These are phyloP conservation scores for Drosophila nigromelanica DNA, from an alignment of 1,140 invertebrate species.

Conservation along the genomic window DNA sequence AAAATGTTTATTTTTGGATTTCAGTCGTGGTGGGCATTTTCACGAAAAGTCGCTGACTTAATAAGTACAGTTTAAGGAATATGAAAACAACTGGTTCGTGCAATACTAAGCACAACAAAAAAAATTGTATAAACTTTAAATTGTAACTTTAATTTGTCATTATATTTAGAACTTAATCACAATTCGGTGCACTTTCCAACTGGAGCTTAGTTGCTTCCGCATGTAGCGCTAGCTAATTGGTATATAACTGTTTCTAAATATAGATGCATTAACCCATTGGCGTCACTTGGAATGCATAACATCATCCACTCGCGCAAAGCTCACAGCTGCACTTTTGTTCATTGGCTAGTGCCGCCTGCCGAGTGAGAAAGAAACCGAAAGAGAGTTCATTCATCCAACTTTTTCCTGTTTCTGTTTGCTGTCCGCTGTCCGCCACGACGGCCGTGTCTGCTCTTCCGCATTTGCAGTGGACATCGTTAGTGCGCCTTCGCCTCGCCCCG, in stretches of 20 bases:
- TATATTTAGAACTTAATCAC: background rate
- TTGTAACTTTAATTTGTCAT: no score
- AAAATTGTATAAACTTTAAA: no score
- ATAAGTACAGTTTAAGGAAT: no score
- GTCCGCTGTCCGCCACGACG: background rate
- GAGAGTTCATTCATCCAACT: constrained; percentile 76
- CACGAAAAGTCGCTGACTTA: no score
- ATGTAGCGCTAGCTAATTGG: constrained; percentile 10
- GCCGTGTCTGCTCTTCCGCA: constrained; percentile 57
- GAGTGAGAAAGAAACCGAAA: constrained; percentile 13
- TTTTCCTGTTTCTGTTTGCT: constrained; percentile 4
- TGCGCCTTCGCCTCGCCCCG: background rate
- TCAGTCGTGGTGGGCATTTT: no score
- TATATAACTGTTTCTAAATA: constrained; percentile 55
- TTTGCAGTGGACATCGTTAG: constrained; percentile 43
- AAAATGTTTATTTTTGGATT: no score
- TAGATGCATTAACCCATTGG: constrained; percentile 68
- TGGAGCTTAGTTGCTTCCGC: background rate
- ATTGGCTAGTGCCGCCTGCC: background rate
- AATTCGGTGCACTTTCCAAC: background rate
- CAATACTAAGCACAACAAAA: no score
- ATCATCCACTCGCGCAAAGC: constrained; percentile 17
- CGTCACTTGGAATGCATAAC: constrained; percentile 57
- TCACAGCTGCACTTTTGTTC: constrained; percentile 12
- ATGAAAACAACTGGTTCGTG: no score